Base-by-base conservation (phyloP, 2,113 vertebrate genomes). In the Calyptommatus sinebrachiatus region DNA sequence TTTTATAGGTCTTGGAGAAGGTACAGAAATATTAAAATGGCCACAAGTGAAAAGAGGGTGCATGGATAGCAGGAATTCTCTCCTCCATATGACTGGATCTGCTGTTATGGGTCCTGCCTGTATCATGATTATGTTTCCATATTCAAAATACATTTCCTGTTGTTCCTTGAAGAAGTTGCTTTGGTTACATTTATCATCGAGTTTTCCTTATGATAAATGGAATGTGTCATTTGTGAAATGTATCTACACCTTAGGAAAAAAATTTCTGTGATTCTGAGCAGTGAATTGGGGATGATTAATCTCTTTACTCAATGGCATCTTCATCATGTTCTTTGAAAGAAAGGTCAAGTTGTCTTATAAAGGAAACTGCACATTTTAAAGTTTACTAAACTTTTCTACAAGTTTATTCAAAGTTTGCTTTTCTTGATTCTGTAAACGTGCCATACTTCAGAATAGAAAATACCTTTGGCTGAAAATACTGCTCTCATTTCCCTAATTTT, bases 141-240 rank as follows among this genome's bases (percentile, higher is more conserved):
- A 61, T 78, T 80, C 12, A 28, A n/a, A 79, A 60, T 21, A 71
- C 29, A 68, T 10, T 2, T 70, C 71, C 67, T 57, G 78, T 29
- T 8, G 71, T 83, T 57, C 18, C 1, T 1, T 76, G 53, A 76
- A 76, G 53, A n/a, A 35, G 71, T 26, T n/a, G n/a, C 57, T 10
- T 14, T 6, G 60, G 29, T 66, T 71, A 67, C 79, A 68, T 71
- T 84, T 82, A 76, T 82, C 76, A 80, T 18, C 1, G 0, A 31
- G 50, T 8, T 80, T 4, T 1, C 4, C 5, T 73, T 53, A 18
- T 83, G 31, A 83, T 60, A 69, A 21, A 35, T 63, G 21, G 60
- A 82, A 77, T 2, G 4, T 57, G 1, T 67, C n/a, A 66, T 12
- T 82, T n/a, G n/a, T n/a, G 77, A 69, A 80, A 79, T 29, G 28